phyloP scores from a whole-genome alignment of 1,140 invertebrate species.

The Neodiprion virginianus region DNA sequence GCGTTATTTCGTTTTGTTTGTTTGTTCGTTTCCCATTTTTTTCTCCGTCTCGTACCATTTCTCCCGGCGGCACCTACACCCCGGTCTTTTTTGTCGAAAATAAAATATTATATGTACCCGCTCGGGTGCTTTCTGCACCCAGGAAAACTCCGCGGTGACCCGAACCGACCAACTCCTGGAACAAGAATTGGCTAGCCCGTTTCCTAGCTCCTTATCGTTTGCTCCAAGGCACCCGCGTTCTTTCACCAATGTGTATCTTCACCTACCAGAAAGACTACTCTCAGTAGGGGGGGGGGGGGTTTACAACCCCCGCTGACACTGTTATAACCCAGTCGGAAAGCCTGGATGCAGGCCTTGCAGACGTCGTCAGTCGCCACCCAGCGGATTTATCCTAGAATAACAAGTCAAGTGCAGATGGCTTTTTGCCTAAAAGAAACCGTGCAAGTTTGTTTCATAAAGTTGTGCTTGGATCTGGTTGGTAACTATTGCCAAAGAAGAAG shows the following conservation, averaged over 20 bases:
- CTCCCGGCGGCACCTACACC: too few species aligned
- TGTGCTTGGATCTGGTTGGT: too few species aligned
- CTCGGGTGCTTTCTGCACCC: too few species aligned
- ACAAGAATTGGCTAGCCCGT: not conserved
- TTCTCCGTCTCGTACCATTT: too few species aligned
- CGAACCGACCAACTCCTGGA: not conserved
- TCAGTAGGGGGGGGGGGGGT: not conserved
- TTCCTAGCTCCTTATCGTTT: not conserved
- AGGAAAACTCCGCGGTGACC: not conserved
- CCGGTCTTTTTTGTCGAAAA: too few species aligned
- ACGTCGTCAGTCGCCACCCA: not conserved
- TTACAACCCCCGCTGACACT: not conserved
- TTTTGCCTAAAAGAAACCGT: too few species aligned
- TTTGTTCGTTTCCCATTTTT: too few species aligned
- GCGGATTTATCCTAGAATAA: not conserved
- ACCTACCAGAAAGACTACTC: not conserved
- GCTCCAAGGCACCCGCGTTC: not conserved
- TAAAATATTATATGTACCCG: too few species aligned
- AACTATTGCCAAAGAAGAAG: too few species aligned
- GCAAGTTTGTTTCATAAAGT: too few species aligned
- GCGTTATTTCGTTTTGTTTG: not conserved
- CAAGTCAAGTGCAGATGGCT: too few species aligned
- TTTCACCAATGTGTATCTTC: not conserved
- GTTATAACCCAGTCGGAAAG: not conserved
- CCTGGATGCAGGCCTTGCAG: not conserved